phyloP scores from a whole-genome alignment of 1,140 invertebrate species.

The Neoseiulus cucumeris region DNA sequence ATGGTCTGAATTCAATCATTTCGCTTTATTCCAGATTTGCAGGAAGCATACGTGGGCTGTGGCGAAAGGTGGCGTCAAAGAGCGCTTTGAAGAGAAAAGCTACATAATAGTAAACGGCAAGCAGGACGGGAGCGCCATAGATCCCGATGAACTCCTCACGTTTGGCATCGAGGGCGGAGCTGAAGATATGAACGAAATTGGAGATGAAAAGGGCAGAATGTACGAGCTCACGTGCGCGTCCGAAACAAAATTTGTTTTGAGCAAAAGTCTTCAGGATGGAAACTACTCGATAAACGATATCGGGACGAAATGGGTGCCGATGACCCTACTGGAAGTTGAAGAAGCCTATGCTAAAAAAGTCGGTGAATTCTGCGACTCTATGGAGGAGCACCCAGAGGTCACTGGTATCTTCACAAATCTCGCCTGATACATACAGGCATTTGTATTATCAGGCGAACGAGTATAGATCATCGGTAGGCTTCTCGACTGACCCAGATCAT shows the following conservation, averaged over 20 bases:
- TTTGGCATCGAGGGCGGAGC: not conserved
- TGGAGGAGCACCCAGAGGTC: not conserved
- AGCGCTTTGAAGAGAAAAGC: not conserved
- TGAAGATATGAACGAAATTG: not conserved
- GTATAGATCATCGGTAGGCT: too few species aligned
- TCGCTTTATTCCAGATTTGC: not conserved
- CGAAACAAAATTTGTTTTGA: not conserved
- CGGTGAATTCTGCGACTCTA: not conserved
- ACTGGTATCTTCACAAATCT: not conserved
- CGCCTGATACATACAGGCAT: not conserved
- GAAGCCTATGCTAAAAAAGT: not conserved
- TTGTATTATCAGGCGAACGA: too few species aligned
- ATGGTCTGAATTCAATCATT: not conserved
- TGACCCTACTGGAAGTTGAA: not conserved
- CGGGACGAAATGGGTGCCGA: constrained; percentile 6
- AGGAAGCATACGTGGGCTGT: not conserved
- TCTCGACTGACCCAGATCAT: too few species aligned
- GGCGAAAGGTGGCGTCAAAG: not conserved
- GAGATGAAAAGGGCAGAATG: not conserved
- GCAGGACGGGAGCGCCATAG: not conserved
- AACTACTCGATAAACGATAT: not conserved
- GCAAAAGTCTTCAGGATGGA: not conserved
- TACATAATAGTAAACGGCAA: not conserved
- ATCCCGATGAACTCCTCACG: not conserved
- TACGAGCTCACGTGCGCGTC: not conserved